Evolutionary conservation across 2,888 invertebrate genomes (phyloP).

Genomic region (Cremastinae sp.): DNA sequence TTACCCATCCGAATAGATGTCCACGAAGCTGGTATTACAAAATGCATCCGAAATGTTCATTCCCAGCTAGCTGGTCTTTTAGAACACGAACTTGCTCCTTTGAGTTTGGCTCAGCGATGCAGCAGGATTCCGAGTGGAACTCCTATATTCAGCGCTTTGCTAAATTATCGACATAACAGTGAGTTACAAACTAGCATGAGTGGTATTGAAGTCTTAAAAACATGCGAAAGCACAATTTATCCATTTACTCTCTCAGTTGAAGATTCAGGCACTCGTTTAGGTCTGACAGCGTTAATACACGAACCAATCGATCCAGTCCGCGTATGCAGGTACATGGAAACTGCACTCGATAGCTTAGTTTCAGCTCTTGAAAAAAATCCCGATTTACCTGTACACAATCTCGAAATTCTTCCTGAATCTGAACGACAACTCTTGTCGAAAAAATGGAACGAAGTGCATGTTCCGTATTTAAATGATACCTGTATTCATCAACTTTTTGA

Average conservation of each 20-base stretch:
- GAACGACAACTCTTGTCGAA: constrained; percentile 13
- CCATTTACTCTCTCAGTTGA: constrained; percentile 13
- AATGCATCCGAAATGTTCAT: not conserved
- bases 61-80: not conserved
- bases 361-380: constrained; percentile 15
- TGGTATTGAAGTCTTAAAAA: not conserved
- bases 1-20: constrained; percentile 6
- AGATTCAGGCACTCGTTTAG: not conserved
- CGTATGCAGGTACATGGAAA: constrained; percentile 9
- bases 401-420: constrained; percentile 4
- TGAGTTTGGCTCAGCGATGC: constrained; percentile 11
- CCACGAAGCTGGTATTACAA: not conserved
- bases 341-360: constrained; percentile 2
- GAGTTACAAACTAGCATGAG: not conserved
- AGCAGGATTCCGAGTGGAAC: not conserved
- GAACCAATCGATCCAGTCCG: constrained; percentile 6
- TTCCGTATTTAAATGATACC: not conserved
- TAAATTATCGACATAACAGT: constrained; percentile 6
- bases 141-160: not conserved
- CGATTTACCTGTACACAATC: not conserved
- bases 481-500: constrained; percentile 15
- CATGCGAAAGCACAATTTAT: constrained; percentile 1
- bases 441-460: not conserved
- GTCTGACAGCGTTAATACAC: not conserved
- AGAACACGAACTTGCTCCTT: constrained; percentile 19